These are phyloP conservation scores for Cavia aperea DNA, from an alignment of 2,113 vertebrate species.

Conservation along the genomic window DNA sequence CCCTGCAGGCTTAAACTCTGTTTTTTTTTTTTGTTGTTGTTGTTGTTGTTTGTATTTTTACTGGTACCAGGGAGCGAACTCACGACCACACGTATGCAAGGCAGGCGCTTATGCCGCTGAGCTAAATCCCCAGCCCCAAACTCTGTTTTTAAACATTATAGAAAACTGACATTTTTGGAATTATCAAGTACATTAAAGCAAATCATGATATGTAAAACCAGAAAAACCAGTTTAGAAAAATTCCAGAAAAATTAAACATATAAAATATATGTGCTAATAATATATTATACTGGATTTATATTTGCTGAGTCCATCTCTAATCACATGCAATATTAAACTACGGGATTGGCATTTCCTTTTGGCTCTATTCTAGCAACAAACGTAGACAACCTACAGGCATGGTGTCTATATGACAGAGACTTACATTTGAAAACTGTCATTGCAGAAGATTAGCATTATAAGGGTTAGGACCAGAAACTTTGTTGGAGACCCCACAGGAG, in stretches of 20 bases:
- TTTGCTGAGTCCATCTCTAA: not conserved
- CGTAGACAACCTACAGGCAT: accelerated
- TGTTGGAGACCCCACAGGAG: not conserved
- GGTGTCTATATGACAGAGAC: accelerated
- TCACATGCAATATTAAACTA: not conserved
- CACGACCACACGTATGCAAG: too few relatives aligned
- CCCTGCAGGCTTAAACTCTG: not conserved
- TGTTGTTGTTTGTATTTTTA: too few relatives aligned
- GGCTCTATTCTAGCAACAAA: not conserved
- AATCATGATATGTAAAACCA: not conserved
- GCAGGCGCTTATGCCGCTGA: too few relatives aligned
- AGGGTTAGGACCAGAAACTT: not conserved
- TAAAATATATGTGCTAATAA: not conserved
- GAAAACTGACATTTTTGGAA: not conserved
- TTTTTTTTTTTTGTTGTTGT: too few relatives aligned
- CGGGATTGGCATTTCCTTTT: not conserved
- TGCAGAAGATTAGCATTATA: not conserved
- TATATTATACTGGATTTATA: not conserved
- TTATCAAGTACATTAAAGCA: not conserved
- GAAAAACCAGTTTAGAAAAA: not conserved
- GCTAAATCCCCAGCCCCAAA: too few relatives aligned
- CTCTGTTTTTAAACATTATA: not conserved
- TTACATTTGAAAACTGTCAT: not conserved
- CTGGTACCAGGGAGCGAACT: too few relatives aligned
- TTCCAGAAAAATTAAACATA: not conserved